phyloP scores from a whole-genome alignment of 2,113 vertebrate species.

The Lanius collurio region DNA sequence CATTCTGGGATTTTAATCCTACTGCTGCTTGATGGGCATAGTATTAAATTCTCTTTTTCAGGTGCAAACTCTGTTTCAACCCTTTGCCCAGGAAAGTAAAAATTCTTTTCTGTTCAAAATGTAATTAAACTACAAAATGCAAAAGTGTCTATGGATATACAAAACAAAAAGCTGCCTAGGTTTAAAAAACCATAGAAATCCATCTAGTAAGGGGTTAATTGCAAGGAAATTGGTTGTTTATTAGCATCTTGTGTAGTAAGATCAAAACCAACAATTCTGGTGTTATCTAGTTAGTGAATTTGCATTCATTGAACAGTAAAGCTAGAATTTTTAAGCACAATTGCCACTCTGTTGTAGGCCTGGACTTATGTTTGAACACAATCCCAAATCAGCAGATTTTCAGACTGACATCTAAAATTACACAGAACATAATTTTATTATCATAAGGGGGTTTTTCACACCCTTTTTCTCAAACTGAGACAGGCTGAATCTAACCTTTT shows the following conservation, averaged over 20 bases:
- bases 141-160: background rate
- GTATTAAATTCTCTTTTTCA: constrained; percentile 25
- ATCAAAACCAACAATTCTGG: background rate
- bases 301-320: background rate
- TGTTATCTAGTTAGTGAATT: background rate
- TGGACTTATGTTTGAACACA: background rate
- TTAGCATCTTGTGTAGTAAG: background rate
- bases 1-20: constrained; percentile 11
- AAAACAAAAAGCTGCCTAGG: background rate
- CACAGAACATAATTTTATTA: background rate
- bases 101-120: constrained; percentile 41
- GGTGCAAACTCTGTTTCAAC: constrained; percentile 46
- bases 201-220: background rate
- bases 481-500: background rate
- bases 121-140: constrained; percentile 52
- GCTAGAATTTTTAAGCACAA: background rate
- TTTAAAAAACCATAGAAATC: background rate
- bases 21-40: background rate
- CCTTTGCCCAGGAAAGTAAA: background rate
- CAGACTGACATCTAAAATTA: background rate
- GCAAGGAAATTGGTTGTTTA: background rate
- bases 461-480: background rate
- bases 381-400: background rate
- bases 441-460: rapidly evolving
- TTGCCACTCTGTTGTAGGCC: background rate